Evolutionary conservation across 2,113 vertebrate species (phyloP), one percentile per base, ranked within the genome.

Genomic region (Saccopteryx bilineata): DNA sequence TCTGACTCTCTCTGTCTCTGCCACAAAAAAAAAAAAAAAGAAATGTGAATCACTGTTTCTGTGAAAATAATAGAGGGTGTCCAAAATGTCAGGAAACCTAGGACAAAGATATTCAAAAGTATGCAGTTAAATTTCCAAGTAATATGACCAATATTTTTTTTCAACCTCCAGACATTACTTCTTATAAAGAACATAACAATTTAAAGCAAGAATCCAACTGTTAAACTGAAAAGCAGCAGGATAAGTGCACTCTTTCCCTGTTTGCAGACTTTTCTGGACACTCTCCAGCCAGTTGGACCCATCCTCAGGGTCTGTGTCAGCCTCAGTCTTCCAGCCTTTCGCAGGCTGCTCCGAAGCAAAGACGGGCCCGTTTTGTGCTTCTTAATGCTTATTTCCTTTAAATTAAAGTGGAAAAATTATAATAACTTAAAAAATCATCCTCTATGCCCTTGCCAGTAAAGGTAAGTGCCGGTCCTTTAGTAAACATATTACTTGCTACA

Each of bases 401-500:
- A 71, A n/a, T 0, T 7, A 85, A 61, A 94, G 13, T 54, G 9
- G 58, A 66, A 89, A 52, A 90, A 79, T 50, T 46, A 0, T 69
- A 28, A 79, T 33, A 15, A 54, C 60, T 87, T 87, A 5, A 69
- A 93, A 91, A 92, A 65, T 39, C 86, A 17, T 9, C 58, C 28
- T 24, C 0, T 46, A 21, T 18, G 11, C 61, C 74, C 11, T 83
- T 66, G 24, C n/a, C 19, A 65, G 10, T 50, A 5, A 72, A 86
- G 5, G 1, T 14, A 80, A 56, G 23, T 78, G 1, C 23, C 1
- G 63, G 56, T 60, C 28, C 26, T 71, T 61, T 14, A 5, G 56
- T 50, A 69, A 87, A 78, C 56, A 69, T 66, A 83, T 79, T 94
- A 80, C 58, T 91, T 60, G 48, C 23, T 24, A 76, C 10, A 90